Evolutionary conservation across 2,888 invertebrate genomes (phyloP), one percentile per base, ranked within the genome.

Genomic region (Nemoura dubitans): DNA sequence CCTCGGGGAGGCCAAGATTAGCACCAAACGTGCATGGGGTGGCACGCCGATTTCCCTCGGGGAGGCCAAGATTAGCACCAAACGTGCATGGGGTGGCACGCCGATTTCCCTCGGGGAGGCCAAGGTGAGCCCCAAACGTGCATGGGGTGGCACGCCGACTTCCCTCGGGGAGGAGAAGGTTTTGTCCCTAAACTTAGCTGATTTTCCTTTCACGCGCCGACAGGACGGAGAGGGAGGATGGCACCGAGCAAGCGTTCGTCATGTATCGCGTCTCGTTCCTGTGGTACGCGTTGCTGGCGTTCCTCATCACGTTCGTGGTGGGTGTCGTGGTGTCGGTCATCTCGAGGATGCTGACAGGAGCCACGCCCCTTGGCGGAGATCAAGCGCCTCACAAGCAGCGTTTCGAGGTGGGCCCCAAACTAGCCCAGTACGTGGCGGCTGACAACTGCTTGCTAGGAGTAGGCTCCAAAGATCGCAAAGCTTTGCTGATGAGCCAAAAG

Each of bases 231-330:
- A 36, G 36, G 10, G 36, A 36, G 5, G 36, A 3, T 36, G 36
- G 36, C 5, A 30, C 3, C 0, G 88, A 88, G 80, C 86, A 89
- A 27, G 90, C 90, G 5, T 89, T 89, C 87, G 88, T 88, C 7
- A 86, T 90, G 76, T 90, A 89, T 88, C 88, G 90, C n/a, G 88
- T 91, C 21, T 91, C 91, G 1, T 91, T 90, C 88, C 88, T 91
- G 87, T 91, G 91, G 91, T 91, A 91, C 87, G 89, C 90, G 7
- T 89, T 90, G 43, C 86, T 91, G 76, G 89, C 91, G 0, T 89
- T 89, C 36, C 27, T 89, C 25, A 86, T 90, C 26, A 90, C 90
- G 6, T 87, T 91, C 10, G 84, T 89, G 3, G 87, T 90, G n/a
- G 91, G 91, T 16, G 86, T 89, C 10, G 42, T 88, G 2, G 89